Evolutionary conservation across 1,140 invertebrate species (phyloP).

Genomic region (Aradophagus sp.): DNA sequence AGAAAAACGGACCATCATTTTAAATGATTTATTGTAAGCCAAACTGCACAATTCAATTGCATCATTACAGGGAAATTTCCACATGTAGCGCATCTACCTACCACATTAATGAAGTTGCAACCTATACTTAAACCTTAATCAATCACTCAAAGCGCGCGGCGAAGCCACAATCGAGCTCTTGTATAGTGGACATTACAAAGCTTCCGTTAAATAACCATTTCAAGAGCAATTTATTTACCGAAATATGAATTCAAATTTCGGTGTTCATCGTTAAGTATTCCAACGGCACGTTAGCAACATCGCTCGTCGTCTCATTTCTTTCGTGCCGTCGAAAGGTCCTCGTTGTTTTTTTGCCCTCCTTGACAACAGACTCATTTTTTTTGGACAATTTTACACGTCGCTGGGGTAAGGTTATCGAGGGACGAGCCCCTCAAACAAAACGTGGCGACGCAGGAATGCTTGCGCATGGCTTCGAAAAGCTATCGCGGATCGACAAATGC

Average conservation of each 20-base stretch:
- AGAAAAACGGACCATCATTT: slow-evolving; percentile 9
- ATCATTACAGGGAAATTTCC: slow-evolving; percentile 22
- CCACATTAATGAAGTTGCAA: slow-evolving; percentile 40
- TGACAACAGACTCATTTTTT: slow-evolving; percentile 41
- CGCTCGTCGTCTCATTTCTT: not conserved
- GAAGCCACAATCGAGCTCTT: slow-evolving; percentile 3
- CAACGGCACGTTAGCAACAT: slow-evolving; percentile 19
- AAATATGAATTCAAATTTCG: slow-evolving; percentile 21
- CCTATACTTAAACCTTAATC: slow-evolving; percentile 43
- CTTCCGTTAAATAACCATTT: slow-evolving; percentile 37
- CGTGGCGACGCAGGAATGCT: slow-evolving; percentile 40
- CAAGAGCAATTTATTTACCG: slow-evolving; percentile 24
- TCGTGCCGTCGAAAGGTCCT: slow-evolving; percentile 7
- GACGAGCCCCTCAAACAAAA: slow-evolving; percentile 46
- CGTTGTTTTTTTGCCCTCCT: slow-evolving; percentile 38
- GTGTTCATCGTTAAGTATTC: slow-evolving; percentile 23
- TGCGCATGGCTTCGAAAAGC: slow-evolving; percentile 35
- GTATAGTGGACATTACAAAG: slow-evolving; percentile 14
- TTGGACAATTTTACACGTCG: slow-evolving; percentile 28
- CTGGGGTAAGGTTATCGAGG: slow-evolving; percentile 24
- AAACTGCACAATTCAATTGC: slow-evolving; percentile 15
- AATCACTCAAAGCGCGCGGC: slow-evolving; percentile 33
- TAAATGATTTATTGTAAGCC: slow-evolving; percentile 19
- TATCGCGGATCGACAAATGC: slow-evolving; percentile 57
- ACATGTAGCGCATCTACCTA: slow-evolving; percentile 14